Evolutionary conservation across 2,888 invertebrate genomes (phyloP), one percentile per base, ranked within the genome.

Genomic region (Dastarcus helophoroides): DNA sequence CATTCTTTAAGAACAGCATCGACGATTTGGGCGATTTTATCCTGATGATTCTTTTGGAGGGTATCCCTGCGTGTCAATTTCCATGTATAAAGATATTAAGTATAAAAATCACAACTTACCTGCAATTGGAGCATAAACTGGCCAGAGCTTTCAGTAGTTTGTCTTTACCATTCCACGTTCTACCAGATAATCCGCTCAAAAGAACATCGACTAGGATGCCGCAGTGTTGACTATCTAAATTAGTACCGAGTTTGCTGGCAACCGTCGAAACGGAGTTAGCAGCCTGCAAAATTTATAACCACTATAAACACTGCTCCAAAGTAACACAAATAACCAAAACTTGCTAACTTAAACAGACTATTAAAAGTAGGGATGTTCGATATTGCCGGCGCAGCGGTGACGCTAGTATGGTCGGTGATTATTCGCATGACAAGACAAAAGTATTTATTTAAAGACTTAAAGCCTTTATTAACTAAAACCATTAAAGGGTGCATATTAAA

Each of bases 111-210:
- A 17, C 5, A 50, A 73, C 74, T 69, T 60, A 75, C 81, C 70
- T 67, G 73, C 82, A 74, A 43, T 66, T 69, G 29, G 63, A 64
- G 43, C 71, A 82, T 12, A 88, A 64, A 10, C 76, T 76, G 1
- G 85, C 76, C 3, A 90, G 54, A 0, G 90, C 89, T 43, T 77
- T 72, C 8, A 90, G 56, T 15, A 91, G 61, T 39, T 79, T 71
- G 41, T 88, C 80, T 57, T 93, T 93, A n/a, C 91, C 91, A 43
- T 78, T 76, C 75, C 89, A 93, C 0, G 86, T 88, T 54, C 90
- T 72, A 11, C 91, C 90, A 41, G 76, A 73, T 19, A 84, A 64
- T 1, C 81, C 82, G 26, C 68, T 69, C 2, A 84, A 57, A 29
- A 62, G 57, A 31, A 83, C 71, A 11, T 71, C 68, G 1, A 86